Conservation (phyloP, 2,113 vertebrate species). For the Varanus salvator region DNA sequence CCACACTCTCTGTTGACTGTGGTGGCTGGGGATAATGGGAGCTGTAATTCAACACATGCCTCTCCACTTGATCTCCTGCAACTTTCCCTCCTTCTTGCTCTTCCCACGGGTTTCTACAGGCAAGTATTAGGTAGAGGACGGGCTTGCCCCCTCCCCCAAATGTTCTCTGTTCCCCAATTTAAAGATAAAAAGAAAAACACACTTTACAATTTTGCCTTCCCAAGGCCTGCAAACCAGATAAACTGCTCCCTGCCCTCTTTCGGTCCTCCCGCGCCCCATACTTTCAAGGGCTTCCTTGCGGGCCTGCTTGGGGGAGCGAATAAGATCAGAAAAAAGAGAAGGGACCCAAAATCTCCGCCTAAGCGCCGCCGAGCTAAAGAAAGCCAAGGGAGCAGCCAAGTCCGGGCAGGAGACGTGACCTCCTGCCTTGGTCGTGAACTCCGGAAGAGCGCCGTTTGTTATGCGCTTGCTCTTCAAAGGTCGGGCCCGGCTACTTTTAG, state of each 20-base stretch:
- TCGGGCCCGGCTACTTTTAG: background rate
- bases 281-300: no score
- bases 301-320: background rate
- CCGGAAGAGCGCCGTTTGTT: background rate
- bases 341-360: background rate
- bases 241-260: no score
- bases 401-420: background rate
- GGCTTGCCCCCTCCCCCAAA: no score
- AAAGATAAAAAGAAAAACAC: no score
- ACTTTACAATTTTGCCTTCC: no score
- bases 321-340: background rate
- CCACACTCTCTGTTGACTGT: no score
- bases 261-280: no score
- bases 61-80: background rate
- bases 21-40: background rate
- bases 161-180: no score
- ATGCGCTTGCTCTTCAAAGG: background rate
- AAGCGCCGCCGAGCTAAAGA: background rate
- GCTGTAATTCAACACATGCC: no score
- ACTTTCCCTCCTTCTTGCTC: background rate
- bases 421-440: slow-evolving; percentile 26
- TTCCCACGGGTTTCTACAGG: no score
- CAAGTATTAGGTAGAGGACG: no score
- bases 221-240: no score
- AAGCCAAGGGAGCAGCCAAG: background rate